These are phyloP conservation scores for Pan troglodytes DNA, from an alignment of 2,113 vertebrate genomes.

Conservation along the genomic window NHGRI_mPanTro3-v2.1_pri NC_086015.1:121222001-121222500, in stretches of 20 bases:
- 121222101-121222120: slow-evolving; percentile 55
- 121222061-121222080: slow-evolving; percentile 63
- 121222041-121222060: slow-evolving; percentile 79
- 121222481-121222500: not conserved
- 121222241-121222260: slow-evolving; percentile 48
- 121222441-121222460: not conserved
- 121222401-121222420: not conserved
- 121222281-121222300: slow-evolving; percentile 14
- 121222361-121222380: not conserved
- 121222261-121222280: slow-evolving; percentile 38
- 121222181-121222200: slow-evolving; percentile 15
- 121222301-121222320: not conserved
- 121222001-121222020: slow-evolving; percentile 77
- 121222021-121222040: slow-evolving; percentile 80
- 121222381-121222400: slow-evolving; percentile 25
- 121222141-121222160: slow-evolving; percentile 54
- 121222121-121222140: slow-evolving; percentile 53
- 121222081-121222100: slow-evolving; percentile 18
- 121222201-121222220: not conserved
- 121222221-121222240: slow-evolving; percentile 31
- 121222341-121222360: slow-evolving; percentile 53
- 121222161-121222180: slow-evolving; percentile 76
- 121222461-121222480: not conserved
- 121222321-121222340: slow-evolving; percentile 26
- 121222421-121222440: not conserved